These are phyloP conservation scores for Sympetrum striolatum DNA, from an alignment of 2,888 invertebrate genomes.

Conservation along the genomic window DNA sequence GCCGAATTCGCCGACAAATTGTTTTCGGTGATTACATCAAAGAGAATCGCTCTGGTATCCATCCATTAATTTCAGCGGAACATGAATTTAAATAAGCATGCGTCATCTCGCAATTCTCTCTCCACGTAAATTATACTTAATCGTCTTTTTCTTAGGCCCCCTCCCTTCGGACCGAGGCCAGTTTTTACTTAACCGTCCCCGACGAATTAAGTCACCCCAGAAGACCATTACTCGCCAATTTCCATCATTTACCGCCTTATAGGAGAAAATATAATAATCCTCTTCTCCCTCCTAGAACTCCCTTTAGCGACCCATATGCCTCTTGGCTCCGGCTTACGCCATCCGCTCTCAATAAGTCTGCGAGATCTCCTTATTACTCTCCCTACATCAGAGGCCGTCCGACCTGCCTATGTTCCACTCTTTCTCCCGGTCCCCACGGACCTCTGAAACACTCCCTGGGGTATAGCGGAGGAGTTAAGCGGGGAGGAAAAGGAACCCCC, in stretches of 20 bases:
- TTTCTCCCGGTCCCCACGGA: not conserved
- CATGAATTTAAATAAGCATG: too few species aligned
- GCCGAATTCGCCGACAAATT: too few species aligned
- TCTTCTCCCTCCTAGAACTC: not conserved
- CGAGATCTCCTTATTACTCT: not conserved
- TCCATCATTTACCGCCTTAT: not conserved
- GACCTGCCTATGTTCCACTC: not conserved
- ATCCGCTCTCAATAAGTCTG: not conserved
- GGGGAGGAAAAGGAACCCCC: not conserved
- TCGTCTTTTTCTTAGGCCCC: not conserved
- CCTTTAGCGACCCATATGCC: conserved; percentile 14
- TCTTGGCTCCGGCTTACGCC: conserved; percentile 7
- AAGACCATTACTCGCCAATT: not conserved
- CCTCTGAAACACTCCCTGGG: conserved; percentile 16
- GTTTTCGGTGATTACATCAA: too few species aligned
- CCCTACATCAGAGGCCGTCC: not conserved
- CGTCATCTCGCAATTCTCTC: not conserved
- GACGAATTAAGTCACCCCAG: not conserved
- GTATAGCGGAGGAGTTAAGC: not conserved
- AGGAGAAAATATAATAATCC: not conserved
- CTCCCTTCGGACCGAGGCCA: not conserved
- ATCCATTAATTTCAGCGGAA: too few species aligned
- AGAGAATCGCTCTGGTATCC: too few species aligned
- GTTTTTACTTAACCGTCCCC: not conserved
- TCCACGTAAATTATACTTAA: not conserved